phyloP scores from a whole-genome alignment of 2,797 vertebrate genomes.

The Xiphorhynchus erythropygius region DNA sequence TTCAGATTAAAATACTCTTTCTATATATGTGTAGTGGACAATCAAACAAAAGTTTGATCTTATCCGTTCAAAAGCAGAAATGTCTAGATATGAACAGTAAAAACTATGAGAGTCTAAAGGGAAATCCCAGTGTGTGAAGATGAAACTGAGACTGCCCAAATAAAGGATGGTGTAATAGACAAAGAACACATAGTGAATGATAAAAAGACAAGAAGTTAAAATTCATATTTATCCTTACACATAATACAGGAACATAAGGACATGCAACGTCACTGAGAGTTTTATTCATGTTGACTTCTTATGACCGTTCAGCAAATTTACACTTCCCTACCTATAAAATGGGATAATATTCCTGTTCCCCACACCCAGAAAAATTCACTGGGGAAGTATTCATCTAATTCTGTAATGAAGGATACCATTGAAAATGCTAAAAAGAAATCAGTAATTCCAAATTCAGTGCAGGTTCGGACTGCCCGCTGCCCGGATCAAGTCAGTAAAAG shows the following conservation, averaged over 20 bases:
- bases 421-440: conserved; percentile 16
- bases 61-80: neutral
- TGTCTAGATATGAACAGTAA: neutral
- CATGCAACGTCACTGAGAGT: neutral
- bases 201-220: neutral
- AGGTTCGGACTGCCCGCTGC: neutral
- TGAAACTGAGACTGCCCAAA: neutral
- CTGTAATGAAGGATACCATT: neutral
- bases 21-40: neutral
- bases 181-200: neutral
- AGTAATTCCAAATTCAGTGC: neutral
- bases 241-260: neutral
- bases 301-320: neutral
- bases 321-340: neutral
- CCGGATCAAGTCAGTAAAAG: neutral
- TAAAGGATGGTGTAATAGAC: neutral
- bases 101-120: neutral
- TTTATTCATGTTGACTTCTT: neutral
- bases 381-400: neutral
- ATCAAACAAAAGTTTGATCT: neutral
- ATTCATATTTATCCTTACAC: neutral
- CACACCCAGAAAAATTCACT: neutral
- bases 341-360: neutral
- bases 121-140: neutral
- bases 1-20: neutral